Evolutionary conservation across 1,140 invertebrate species (phyloP), one percentile per base, ranked within the genome.

Genomic region (Brachionus koreanus): DNA sequence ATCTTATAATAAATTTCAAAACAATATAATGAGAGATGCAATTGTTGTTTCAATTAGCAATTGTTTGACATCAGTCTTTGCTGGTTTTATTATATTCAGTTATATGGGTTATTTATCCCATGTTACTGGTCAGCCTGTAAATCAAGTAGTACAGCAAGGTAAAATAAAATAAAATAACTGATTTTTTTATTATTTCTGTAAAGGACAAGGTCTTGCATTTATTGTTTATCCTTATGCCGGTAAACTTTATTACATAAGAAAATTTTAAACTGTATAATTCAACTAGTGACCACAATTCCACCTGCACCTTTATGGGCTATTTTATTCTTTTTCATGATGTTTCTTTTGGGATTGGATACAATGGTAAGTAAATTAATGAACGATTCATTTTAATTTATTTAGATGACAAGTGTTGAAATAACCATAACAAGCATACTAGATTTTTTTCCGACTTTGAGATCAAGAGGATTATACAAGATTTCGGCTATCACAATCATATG

Each of bases 61-160:
- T 61, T 52, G 63, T 52, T 35, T 82, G 16, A 82, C 82, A 4
- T 37, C 35, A 7, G 49, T 82, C 37, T 79, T 79, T 61, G 76
- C 76, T 42, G 76, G 96, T 0, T 94, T 98, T 81, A 96, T 98
- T 1, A 95, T 98, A 13, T 99, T 99, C 86, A 96, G 95, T 0
- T 94, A 98, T 19, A 94, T 99, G 82, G 97, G 97, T 7, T 88
- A 88, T 84, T 87, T 88, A 86, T 86, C 87, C 0, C 83, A 87
- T 75, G 84, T 86, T 79, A 86, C 87, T 49, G 83, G 86, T 33
- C 83, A 85, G 76, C 83, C 84, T n/a, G 85, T 88, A 23, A 84
- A 84, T 67, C 69, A 85, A 52, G 87, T 88, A 1, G 87, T 86
- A 0, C 85, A 85, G 1, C 85, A 85, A 39, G 65, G 65, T 69